Base-by-base conservation (phyloP, 2,797 vertebrate species). In the Notamacropus eugenii region DNA sequence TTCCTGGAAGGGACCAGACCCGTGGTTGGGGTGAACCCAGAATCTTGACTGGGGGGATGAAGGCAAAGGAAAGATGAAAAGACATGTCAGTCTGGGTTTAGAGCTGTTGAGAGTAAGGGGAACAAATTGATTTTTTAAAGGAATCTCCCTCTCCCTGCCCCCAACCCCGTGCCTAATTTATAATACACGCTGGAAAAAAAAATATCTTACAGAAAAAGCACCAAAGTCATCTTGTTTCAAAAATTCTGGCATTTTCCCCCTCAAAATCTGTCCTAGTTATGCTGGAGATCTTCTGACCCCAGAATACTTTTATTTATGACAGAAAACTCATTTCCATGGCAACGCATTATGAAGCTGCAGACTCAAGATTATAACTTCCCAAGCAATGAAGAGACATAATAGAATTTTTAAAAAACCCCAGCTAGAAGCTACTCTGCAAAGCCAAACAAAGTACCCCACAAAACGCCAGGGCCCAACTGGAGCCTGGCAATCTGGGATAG, bases 271-370 rank as follows among this genome's bases (percentile, higher is more conserved):
- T 97, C 98, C 98, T 97, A 98, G 98, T 98, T 98, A 96, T 98
- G 98, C 98, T 0, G 95, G 97, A 98, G 98, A 98, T 98, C 98
- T 98, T 97, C 98, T 98, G 98, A 98, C 99, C 98, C 98, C 96
- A 96, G 97, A 98, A 98, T 98, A 99, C 98, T 99, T 98, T 98
- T 99, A 99, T 99, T 99, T 99, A 99, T 96, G 92, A 98, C 98
- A 98, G 98, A 98, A 98, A 97, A 98, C 98, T 97, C 97, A 97
- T 99, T 98, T 98, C 99, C 99, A 99, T 99, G 98, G 98, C 98
- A 99, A 99, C 99, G 95, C 97, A 98, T 98, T 98, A 98, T 98
- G 98, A 98, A 98, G 97, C 98, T 94, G 98, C 98, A 97, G 98
- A 97, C 97, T 96, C 91, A 97, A 97, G 98, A 98, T 97, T 98